Base-by-base conservation (phyloP, 2,797 vertebrate genomes). In the Vireo griseus region DNA sequence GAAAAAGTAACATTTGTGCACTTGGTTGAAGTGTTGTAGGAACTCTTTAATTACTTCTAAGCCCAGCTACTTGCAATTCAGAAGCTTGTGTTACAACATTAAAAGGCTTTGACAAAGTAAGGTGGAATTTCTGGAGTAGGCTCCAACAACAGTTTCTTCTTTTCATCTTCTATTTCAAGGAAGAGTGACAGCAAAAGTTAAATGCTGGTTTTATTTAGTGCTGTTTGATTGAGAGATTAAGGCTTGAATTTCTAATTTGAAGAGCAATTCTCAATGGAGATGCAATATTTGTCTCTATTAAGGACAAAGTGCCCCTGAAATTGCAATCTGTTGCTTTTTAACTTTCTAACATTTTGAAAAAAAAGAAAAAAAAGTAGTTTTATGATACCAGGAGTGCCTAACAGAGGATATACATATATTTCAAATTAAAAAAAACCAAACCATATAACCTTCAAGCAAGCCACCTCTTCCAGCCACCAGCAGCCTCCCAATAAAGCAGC, bases 201-300 rank as follows among this genome's bases (percentile, higher is more conserved):
- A 94, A 82, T 39, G 42, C 37, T 94, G 42, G 55, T 96, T 88
- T 88, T 92, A 81, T 92, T 93, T 94, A 91, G 87, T 68, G 50
- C 20, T 90, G 45, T 90, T 93, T 97, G 91, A 92, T 72, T 84
- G 87, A 91, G 87, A 93, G 89, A 94, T 92, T 90, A 96, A 85
- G 52, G 79, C 57, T 73, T 85, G 71, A 86, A 59, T 78, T 84
- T 87, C 79, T 86, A 94, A 92, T 92, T 61, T 94, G 85, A 92
- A 92, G 77, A 87, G 79, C 47, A 80, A 68, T 86, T 78, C 89
- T 77, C 92, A 79, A 37, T 35, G 61, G 93, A 90, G 54, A 77
- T n/a, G 29, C 54, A 91, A 45, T 85, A 86, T 83, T 92, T 81
- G 59, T 88, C 75, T 88, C 85, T 88, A 68, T 88, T 92, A 95